Evolutionary conservation across 2,888 invertebrate species (phyloP), one percentile per base, ranked within the genome.

Genomic region (Mythimna impura): DNA sequence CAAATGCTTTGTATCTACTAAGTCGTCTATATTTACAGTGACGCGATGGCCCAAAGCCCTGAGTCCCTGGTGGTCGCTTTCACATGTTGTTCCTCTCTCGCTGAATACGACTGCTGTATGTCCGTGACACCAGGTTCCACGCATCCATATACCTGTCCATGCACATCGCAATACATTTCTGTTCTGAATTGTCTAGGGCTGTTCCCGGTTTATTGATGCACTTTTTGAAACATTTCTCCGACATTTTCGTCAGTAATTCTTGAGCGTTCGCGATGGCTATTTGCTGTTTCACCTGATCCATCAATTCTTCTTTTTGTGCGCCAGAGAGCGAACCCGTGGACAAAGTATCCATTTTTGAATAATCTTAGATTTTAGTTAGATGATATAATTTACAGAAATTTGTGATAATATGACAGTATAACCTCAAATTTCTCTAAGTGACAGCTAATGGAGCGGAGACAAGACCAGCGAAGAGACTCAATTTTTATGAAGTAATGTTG

Each of bases 101-200:
- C 91, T 99, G 98, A 87, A 99, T 96, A 90, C 99, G 97, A 92
- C 97, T 97, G 91, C 98, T 97, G 93, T 99, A 99, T 0, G 99
- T 97, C 93, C 98, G 97, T 17, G 99, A 98, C 17, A 99, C 99
- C 70, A 99, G 96, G 94, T 99, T 99, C 98, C 98, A 99, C 5
- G 99, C 97, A 90, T 99, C 99, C 98, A 99, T 98, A 96, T 99
- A 99, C 89, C 99, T 97, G 94, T 99, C 99, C 99, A 99, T 99
- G 93, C 99, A 99, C 98, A 99, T 99, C 0, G 99, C 98, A 86
- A 99, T 97, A 92, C 99, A 99, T 97, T 99, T 99, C 97, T 99
- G 97, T 97, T 99, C 99, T 0, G 98, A 98, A 90, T 97, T 98
- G 92, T 98, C 99, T 84, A 99, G 92, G 3, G 98, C 97, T 17